Percentiles rank a stretch among this genome's conserved stretches.
Conservation (phyloP, 2,113 vertebrate genomes). For the Tyto alba region DNA sequence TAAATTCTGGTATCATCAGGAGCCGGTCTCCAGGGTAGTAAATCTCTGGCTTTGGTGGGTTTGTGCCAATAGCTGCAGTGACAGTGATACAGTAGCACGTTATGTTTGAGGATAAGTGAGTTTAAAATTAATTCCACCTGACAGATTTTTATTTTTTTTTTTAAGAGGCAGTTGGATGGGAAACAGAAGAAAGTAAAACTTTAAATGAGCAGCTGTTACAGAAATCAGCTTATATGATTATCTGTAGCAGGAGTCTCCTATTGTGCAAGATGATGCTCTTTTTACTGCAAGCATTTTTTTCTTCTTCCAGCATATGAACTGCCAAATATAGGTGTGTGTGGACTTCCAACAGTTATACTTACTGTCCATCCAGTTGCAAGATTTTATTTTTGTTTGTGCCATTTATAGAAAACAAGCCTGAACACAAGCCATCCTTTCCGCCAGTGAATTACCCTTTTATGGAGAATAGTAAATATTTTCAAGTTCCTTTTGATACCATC, state of each 20-base stretch:
- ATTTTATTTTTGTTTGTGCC: neutral
- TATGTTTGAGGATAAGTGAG: neutral
- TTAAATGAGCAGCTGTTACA: accelerated
- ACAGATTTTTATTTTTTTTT: neutral
- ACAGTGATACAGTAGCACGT: accelerated
- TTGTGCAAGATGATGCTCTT: neutral
- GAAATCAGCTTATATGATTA: neutral
- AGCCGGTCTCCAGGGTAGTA: neutral
- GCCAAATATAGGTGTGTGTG: neutral
- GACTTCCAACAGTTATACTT: neutral
- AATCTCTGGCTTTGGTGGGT: neutral
- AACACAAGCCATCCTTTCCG: neutral
- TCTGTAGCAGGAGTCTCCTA: neutral
- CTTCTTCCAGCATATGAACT: neutral
- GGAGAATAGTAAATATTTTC: neutral
- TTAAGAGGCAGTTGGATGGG: neutral
- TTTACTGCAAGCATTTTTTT: neutral
- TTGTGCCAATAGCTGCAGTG: neutral
- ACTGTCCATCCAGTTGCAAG: neutral
- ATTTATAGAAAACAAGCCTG: neutral
- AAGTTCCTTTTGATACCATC: neutral
- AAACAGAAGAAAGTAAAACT: neutral
- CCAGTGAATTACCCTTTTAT: neutral
- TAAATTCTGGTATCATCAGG: neutral
- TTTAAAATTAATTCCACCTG: neutral